Evolutionary conservation across 2,797 vertebrate species (phyloP), one percentile per base, ranked within the genome.

Genomic region (Petrocephalus sullivani): DNA sequence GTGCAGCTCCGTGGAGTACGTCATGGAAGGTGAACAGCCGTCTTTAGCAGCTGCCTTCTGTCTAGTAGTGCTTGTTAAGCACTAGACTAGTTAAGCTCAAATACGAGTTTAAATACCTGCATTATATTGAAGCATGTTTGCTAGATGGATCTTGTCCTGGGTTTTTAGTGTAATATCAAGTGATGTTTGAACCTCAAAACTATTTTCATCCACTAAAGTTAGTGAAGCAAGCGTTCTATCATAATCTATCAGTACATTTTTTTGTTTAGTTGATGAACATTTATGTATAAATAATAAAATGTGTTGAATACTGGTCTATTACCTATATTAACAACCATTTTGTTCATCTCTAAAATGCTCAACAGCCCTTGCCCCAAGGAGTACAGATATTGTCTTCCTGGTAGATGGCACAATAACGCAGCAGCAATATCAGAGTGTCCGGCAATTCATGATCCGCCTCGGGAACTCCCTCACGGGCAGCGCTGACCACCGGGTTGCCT

Each of bases 311-410:
- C n/a, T n/a, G 1, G 21, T 83, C 0, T 23, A 82, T 46, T 21
- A 82, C 51, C 10, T 82, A 84, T 53, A 84, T 23, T 84, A 1
- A 54, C 28, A 84, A 5, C 33, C 23, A 51, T 87, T 64, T 67
- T 87, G 86, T 87, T 86, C 33, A 57, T 37, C 56, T 58, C 53
- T 41, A 33, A 57, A 58, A 86, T 37, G 41, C 9, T 67, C 8
- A 85, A 82, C 91, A 96, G 96, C 94, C 2, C 88, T 96, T 89
- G 88, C 89, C 19, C 94, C 96, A 90, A 93, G 19, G 82, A 96
- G 95, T 92, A 93, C 94, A 14, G 97, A 98, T 81, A 92, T 98
- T 41, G 94, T 97, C 91, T 96, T 97, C 90, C 94, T 98, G 81
- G 89, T 97, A 37, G 96, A 97, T 88, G 93, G 94, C 0, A 93